These are phyloP conservation scores for Dolomedes plantarius DNA, from an alignment of 2,888 invertebrate genomes.

Conservation along the genomic window DNA sequence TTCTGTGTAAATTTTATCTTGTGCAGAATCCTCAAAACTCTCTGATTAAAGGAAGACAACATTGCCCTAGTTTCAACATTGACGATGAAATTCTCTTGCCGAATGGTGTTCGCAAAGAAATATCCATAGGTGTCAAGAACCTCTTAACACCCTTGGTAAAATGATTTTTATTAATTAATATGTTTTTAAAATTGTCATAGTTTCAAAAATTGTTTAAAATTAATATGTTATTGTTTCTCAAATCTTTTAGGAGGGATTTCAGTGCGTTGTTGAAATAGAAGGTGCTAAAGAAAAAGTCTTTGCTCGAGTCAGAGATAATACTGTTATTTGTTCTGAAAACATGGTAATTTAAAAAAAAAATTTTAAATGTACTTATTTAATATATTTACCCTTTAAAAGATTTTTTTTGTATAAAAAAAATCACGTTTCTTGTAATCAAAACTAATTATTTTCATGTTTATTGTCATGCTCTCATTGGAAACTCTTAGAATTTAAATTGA, in stretches of 20 bases:
- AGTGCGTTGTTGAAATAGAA: constrained; percentile 93
- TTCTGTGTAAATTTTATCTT: constrained; percentile 1
- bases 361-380: too few species aligned
- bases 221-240: not conserved
- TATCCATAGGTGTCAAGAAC: constrained; percentile 92
- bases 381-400: too few species aligned
- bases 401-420: too few species aligned
- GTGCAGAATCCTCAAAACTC: constrained; percentile 73
- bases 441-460: too few species aligned
- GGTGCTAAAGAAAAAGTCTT: constrained; percentile 91
- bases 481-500: too few species aligned
- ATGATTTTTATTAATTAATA: too few species aligned
- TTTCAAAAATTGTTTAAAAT: too few species aligned
- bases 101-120: constrained; percentile 91
- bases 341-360: constrained; percentile 82
- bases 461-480: too few species aligned
- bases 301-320: constrained; percentile 86
- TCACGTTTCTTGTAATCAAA: too few species aligned
- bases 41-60: constrained; percentile 73
- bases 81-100: constrained; percentile 87
- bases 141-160: constrained; percentile 84
- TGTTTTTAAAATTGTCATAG: too few species aligned
- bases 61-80: constrained; percentile 87
- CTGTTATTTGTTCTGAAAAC: constrained; percentile 93
- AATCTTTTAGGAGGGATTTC: constrained; percentile 87